These are phyloP conservation scores for Channa striata DNA, from an alignment of 2,797 vertebrate genomes.

Conservation along the genomic window DNA sequence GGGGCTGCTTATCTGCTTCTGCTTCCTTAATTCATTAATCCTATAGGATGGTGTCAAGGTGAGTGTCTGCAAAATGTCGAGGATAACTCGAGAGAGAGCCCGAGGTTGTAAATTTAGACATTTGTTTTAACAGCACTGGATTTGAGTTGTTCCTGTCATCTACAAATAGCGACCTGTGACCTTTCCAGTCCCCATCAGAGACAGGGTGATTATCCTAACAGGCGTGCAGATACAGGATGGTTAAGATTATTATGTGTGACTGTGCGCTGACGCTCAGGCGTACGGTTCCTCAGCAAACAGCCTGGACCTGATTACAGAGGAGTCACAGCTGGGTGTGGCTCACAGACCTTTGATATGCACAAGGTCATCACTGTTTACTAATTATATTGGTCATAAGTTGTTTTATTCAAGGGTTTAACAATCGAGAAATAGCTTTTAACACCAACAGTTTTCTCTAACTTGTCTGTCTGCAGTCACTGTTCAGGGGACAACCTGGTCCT, in stretches of 20 bases:
- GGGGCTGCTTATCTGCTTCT: too few relatives aligned
- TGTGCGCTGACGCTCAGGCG: conserved; percentile 8
- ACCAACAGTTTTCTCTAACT: not conserved
- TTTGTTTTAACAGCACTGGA: conserved; percentile 9
- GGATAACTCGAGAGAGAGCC: too few relatives aligned
- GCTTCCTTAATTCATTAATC: too few relatives aligned
- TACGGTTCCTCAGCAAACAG: conserved; percentile 40
- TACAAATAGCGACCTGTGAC: conserved; percentile 31
- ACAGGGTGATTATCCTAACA: conserved; percentile 41
- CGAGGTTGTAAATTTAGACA: conserved; percentile 7
- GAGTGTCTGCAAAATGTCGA: too few relatives aligned
- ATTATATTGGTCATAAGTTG: not conserved
- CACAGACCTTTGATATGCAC: not conserved
- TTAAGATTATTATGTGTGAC: conserved; percentile 35
- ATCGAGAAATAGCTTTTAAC: not conserved
- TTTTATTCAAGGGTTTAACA: not conserved
- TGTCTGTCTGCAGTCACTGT: not conserved
- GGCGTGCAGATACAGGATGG: conserved; percentile 23
- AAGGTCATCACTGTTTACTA: not conserved
- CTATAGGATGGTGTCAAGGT: too few relatives aligned
- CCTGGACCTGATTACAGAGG: conserved; percentile 32
- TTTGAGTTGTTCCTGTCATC: not conserved
- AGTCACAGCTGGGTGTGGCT: not conserved
- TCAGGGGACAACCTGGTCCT: not conserved
- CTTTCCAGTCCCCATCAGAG: conserved; percentile 21